A percentile compares a stretch with the other conserved stretches of the same genome.
phyloP scores from a whole-genome alignment of 1,140 invertebrate genomes.

The Wiebesia pumilae region DNA sequence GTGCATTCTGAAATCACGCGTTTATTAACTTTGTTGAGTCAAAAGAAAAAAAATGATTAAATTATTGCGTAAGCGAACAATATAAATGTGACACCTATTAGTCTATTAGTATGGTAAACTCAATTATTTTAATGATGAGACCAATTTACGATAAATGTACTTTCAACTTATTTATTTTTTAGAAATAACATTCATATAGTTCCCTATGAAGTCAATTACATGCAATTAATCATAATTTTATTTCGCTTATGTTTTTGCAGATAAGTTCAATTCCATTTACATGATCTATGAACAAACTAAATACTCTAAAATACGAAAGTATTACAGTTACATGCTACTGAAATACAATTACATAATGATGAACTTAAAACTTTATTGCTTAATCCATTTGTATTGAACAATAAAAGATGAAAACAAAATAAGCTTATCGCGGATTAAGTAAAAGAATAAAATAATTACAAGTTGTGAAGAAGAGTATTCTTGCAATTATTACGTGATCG shows the following conservation, averaged over 20 bases:
- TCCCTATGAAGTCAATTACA: neutral
- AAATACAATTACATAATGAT: neutral
- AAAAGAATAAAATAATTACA: conserved; percentile 2
- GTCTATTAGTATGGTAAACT: conserved; percentile 37
- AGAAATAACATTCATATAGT: neutral
- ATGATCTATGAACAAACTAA: conserved; percentile 3
- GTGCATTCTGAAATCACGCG: neutral
- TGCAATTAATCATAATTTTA: neutral
- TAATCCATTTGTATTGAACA: neutral
- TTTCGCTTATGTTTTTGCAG: neutral
- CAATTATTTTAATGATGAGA: conserved; percentile 13
- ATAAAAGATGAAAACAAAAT: neutral
- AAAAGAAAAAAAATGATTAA: conserved; percentile 20
- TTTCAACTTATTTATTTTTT: conserved; percentile 32
- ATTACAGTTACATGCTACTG: neutral
- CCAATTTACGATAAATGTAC: neutral
- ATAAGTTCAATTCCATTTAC: neutral
- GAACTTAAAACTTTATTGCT: neutral
- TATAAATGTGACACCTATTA: conserved; percentile 10
- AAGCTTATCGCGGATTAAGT: neutral
- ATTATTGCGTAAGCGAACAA: conserved; percentile 1
- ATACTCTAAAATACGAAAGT: neutral
- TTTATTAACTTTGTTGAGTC: conserved; percentile 41
- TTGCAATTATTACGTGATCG: conserved; percentile 14
- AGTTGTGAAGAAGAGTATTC: neutral